Evolutionary conservation across 2,888 invertebrate species (phyloP), one percentile per base, ranked within the genome.

Genomic region (Heteromurus nitidus): DNA sequence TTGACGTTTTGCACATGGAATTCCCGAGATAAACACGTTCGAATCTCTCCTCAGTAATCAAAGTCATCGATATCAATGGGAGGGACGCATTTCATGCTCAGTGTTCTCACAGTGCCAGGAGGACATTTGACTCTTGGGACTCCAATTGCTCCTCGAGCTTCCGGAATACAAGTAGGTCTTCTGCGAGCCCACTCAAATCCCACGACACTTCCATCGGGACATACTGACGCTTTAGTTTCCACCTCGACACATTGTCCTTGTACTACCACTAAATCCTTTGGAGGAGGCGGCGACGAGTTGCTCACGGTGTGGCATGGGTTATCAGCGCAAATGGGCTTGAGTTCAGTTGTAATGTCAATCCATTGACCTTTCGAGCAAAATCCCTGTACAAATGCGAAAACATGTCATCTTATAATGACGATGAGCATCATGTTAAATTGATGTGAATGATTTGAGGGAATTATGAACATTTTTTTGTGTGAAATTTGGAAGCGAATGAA

Each of bases 351-450:
- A 47, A 74, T 18, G 31, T 65, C 65, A 7, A 64, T 13, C 36
- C 28, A 74, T 50, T 74, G 31, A 44, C 53, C 65, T 36, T 64
- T 13, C 5, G 50, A 9, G 22, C 74, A 74, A 20, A 31, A 44
- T n/a, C 65, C 74, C 74, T 74, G 18, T 22, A 68, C n/a, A n/a
- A 2, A 68, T 47, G 7, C 3, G 36, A 18, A 13, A n/a, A 22
- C 28, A 68, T 36, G 16, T 44, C 5, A 36, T 36, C n/a, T n/a
- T n/a, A n/a, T n/a, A n/a, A n/a, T n/a, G n/a, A n/a, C n/a, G n/a
- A n/a, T n/a, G n/a, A n/a, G n/a, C n/a, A 65, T 31, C 18, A n/a
- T 42, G 18, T 28, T 16, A 72, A 60, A 22, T 60, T 72, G 20
- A 72, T 30, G n/a, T n/a, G n/a, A n/a, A n/a, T n/a, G n/a, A n/a